Evolutionary conservation across 1,140 invertebrate genomes (phyloP).

Genomic region (Pemphigus obesinymphae): DNA sequence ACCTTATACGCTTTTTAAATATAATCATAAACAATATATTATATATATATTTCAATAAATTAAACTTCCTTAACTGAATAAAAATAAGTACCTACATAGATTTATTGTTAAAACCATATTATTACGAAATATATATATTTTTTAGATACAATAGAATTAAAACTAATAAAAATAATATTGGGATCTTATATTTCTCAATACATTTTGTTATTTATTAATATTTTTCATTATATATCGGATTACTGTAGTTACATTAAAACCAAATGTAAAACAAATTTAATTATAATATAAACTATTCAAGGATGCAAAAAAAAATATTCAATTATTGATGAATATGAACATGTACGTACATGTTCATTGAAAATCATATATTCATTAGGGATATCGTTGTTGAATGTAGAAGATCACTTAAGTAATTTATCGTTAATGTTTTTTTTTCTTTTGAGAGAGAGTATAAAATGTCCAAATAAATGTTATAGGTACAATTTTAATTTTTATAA

Average conservation of each 20-base stretch:
- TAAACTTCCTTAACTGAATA: background rate
- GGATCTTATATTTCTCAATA: background rate
- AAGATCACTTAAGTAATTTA: no score
- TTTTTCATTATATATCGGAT: background rate
- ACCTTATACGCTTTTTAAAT: conserved; percentile 17
- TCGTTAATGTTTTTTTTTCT: no score
- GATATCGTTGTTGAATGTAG: no score
- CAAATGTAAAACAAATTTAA: background rate
- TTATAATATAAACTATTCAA: background rate
- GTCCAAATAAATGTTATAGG: no score
- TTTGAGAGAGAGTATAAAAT: no score
- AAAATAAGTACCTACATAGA: background rate
- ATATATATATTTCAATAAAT: background rate
- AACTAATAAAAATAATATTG: background rate
- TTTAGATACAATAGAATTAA: background rate
- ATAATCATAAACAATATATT: background rate
- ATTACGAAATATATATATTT: background rate
- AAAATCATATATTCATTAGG: no score
- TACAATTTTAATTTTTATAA: no score
- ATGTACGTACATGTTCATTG: no score
- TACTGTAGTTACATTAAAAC: background rate
- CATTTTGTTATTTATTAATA: background rate
- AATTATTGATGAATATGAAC: no score
- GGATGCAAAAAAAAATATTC: no score
- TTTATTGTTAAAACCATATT: background rate